phyloP scores from a whole-genome alignment of 2,797 vertebrate species.

The Chrysolophus pictus region DNA sequence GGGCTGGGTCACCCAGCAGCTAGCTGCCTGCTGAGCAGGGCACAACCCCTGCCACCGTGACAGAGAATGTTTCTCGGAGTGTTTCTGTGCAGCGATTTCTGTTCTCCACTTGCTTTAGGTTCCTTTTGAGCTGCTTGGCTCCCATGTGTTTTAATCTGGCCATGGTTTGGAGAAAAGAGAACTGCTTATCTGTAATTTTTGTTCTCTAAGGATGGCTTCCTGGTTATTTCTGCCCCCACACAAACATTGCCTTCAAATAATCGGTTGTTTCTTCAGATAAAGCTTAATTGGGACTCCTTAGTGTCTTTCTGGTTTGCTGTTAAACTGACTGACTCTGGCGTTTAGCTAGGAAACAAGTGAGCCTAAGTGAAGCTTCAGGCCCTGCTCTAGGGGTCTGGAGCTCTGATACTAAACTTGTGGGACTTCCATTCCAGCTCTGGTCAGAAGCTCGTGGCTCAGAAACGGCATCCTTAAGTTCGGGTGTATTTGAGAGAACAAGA shows the following conservation, averaged over 20 bases:
- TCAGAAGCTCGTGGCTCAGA: neutral
- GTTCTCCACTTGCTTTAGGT: neutral
- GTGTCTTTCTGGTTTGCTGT: neutral
- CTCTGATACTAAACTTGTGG: neutral
- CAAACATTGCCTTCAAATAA: neutral
- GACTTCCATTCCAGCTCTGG: neutral
- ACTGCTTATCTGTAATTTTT: neutral
- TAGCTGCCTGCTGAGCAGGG: neutral
- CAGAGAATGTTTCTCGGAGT: neutral
- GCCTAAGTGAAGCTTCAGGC: neutral
- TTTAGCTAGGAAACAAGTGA: neutral
- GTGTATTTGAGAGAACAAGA: neutral
- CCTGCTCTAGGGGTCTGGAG: neutral
- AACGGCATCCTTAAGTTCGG: neutral
- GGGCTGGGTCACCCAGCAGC: neutral
- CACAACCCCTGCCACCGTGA: rapidly evolving
- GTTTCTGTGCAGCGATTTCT: neutral
- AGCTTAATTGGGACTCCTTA: neutral
- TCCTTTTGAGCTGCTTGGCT: neutral
- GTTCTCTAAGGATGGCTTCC: neutral
- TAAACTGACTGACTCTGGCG: neutral
- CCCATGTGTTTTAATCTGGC: neutral
- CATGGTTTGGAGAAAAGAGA: neutral
- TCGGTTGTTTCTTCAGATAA: neutral
- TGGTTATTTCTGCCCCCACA: neutral